Evolutionary conservation across 2,113 vertebrate species (phyloP).

Genomic region (Thomomys bottae): DNA sequence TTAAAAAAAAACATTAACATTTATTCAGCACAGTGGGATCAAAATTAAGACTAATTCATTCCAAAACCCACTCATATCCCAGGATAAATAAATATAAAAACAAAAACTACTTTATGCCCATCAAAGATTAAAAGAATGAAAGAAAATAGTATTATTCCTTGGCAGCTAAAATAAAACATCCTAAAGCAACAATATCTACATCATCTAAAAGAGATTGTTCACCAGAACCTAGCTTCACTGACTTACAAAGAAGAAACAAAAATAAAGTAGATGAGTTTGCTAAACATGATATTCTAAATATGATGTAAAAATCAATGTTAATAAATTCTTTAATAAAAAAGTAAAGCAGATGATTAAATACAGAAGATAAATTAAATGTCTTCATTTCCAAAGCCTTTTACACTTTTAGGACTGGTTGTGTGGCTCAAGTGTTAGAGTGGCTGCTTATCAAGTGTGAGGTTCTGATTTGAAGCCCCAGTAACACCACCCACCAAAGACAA

Average conservation of each 20-base stretch:
- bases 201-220: conserved; percentile 18
- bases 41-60: conserved; percentile 28
- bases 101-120: neutral
- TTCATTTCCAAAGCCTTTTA: too few relatives aligned
- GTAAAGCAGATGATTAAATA: conserved; percentile 36
- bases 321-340: too few relatives aligned
- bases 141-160: neutral
- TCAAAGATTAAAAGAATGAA: conserved; percentile 10
- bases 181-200: neutral
- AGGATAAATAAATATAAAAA: conserved; percentile 22
- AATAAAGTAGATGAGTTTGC: too few relatives aligned
- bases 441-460: too few relatives aligned
- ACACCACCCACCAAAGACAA: too few relatives aligned
- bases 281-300: too few relatives aligned
- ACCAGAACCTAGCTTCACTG: neutral
- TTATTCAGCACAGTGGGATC: neutral
- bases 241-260: conserved; percentile 18
- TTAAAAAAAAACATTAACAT: conserved; percentile 21
- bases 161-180: conserved; percentile 9
- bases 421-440: too few relatives aligned
- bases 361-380: conserved; percentile 55
- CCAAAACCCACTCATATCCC: neutral
- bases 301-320: too few relatives aligned
- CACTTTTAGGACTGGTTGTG: too few relatives aligned
- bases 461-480: too few relatives aligned